Evolutionary conservation across 2,888 invertebrate species (phyloP).

Genomic region (Octodonta nipae): DNA sequence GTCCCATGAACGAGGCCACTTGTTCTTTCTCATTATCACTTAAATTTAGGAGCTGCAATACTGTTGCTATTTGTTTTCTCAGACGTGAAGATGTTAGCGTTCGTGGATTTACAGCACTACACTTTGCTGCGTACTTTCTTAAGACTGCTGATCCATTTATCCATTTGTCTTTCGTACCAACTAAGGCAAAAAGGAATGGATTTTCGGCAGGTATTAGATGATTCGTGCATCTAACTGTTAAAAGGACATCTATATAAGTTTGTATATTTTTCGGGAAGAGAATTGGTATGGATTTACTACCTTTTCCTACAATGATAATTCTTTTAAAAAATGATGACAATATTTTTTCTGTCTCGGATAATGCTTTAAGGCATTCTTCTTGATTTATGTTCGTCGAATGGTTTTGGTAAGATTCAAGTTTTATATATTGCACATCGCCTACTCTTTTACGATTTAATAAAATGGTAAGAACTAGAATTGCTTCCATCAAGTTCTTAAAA

Average conservation of each 20-base stretch:
- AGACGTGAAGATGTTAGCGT: conserved; percentile 15
- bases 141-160: conserved; percentile 14
- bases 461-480: conserved; percentile 14
- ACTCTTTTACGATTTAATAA: conserved; percentile 17
- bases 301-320: conserved; percentile 13
- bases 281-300: conserved; percentile 11
- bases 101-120: conserved; percentile 14
- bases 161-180: conserved; percentile 17
- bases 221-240: conserved; percentile 10
- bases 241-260: conserved; percentile 4
- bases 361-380: conserved; percentile 11
- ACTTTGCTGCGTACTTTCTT: conserved; percentile 14
- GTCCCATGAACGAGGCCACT: conserved; percentile 8
- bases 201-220: conserved; percentile 14
- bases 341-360: conserved; percentile 15
- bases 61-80: conserved; percentile 15
- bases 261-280: conserved; percentile 6
- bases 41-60: conserved; percentile 7
- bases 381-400: conserved; percentile 4
- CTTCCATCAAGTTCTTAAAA: conserved; percentile 14
- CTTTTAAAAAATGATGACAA: conserved; percentile 13
- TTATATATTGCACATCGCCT: conserved; percentile 18
- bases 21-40: conserved; percentile 8
- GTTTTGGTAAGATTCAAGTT: conserved; percentile 11
- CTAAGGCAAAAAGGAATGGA: conserved; percentile 16